Evolutionary conservation across 2,797 vertebrate genomes (phyloP).

Genomic region (Atherinosoma microstoma): DNA sequence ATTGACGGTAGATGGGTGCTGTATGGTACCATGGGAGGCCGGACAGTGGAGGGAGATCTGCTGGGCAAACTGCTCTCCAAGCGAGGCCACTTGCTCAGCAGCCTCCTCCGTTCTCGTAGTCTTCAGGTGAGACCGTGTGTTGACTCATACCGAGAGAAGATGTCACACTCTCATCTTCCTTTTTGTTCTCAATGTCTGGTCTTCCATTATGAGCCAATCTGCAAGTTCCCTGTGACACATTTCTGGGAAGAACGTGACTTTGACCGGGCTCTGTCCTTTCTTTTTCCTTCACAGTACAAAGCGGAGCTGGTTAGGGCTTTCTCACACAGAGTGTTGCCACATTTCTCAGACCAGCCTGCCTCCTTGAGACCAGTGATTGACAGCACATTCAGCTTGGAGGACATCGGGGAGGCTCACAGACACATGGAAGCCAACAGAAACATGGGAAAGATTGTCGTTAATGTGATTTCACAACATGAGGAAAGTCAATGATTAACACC

Average conservation of each 20-base stretch:
- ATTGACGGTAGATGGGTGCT: slow-evolving; percentile 88
- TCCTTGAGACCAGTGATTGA: slow-evolving; percentile 82
- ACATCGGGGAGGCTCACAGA: slow-evolving; percentile 83
- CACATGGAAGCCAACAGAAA: slow-evolving; percentile 88
- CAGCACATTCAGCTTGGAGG: slow-evolving; percentile 77
- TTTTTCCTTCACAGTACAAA: slow-evolving; percentile 84
- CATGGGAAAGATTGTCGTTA: slow-evolving; percentile 87
- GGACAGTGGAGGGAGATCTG: slow-evolving; percentile 82
- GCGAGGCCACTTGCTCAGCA: slow-evolving; percentile 84
- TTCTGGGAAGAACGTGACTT: neutral
- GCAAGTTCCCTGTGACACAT: neutral
- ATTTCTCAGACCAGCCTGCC: slow-evolving; percentile 73
- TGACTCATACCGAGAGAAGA: slow-evolving; percentile 1
- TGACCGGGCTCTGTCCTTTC: neutral
- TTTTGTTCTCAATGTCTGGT: neutral
- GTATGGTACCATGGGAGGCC: slow-evolving; percentile 87
- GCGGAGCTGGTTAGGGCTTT: slow-evolving; percentile 84
- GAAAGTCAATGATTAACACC: slow-evolving; percentile 10
- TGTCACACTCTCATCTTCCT: neutral
- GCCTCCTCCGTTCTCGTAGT: slow-evolving; percentile 84
- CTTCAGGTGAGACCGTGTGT: slow-evolving; percentile 62
- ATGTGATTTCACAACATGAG: slow-evolving; percentile 49
- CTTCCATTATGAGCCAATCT: slow-evolving; percentile 6
- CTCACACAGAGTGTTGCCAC: slow-evolving; percentile 74
- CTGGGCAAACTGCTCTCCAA: slow-evolving; percentile 86